These are phyloP conservation scores for Prietella phreatophila DNA, from an alignment of 2,113 vertebrate genomes.

Conservation along the genomic window DNA sequence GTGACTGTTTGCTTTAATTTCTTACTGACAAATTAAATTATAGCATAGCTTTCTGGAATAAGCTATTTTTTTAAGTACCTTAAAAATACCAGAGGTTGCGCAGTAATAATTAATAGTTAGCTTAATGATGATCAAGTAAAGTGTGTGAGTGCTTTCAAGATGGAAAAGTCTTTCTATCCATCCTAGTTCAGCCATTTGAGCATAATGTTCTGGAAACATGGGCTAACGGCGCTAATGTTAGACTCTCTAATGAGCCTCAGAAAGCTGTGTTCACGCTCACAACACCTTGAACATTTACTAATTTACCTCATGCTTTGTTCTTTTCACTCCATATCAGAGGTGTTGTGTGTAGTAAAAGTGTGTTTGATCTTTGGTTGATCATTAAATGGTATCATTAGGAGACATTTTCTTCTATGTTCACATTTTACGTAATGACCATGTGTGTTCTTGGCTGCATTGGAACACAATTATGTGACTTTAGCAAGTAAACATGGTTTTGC, in stretches of 20 bases:
- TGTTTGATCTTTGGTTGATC: conserved; percentile 49
- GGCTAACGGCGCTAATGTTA: neutral
- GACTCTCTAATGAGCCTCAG: conserved; percentile 19
- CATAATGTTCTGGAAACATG: neutral
- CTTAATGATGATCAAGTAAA: neutral
- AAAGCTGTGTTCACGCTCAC: neutral
- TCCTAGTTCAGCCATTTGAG: neutral
- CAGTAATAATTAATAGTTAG: neutral
- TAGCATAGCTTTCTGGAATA: neutral
- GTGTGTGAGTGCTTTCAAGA: neutral
- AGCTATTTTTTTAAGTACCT: neutral
- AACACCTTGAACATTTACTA: conserved; percentile 5
- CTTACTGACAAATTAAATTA: neutral
- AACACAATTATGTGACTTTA: neutral
- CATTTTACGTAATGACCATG: conserved; percentile 1
- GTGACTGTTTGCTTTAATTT: neutral
- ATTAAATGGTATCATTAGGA: conserved; percentile 46
- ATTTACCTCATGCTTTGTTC: conserved; percentile 40
- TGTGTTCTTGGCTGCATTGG: neutral
- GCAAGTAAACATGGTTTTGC: neutral
- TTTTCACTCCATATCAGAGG: conserved; percentile 20
- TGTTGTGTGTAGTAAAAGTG: conserved; percentile 9
- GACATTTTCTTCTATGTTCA: conserved; percentile 38
- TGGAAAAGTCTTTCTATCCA: neutral
- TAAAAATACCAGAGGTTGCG: neutral